Evolutionary conservation across 2,888 invertebrate genomes (phyloP).

Genomic region (Synergus umbraculus): DNA sequence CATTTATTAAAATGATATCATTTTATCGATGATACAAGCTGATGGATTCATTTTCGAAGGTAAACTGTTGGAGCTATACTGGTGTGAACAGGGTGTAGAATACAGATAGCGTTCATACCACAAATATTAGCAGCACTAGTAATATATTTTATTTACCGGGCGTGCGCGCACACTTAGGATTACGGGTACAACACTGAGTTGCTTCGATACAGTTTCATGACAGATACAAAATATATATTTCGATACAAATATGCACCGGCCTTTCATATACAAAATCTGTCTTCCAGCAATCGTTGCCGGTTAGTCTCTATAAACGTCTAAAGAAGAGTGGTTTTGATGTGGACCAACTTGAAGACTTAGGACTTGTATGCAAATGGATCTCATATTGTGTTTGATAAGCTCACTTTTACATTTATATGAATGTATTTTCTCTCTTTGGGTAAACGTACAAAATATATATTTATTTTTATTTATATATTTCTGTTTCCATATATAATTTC

Average conservation of each 20-base stretch:
- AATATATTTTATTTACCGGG: conserved; percentile 51
- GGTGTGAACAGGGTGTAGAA: conserved; percentile 65
- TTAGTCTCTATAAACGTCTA: conserved; percentile 55
- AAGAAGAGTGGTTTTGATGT: conserved; percentile 16
- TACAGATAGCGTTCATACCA: conserved; percentile 65
- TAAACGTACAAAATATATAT: conserved; percentile 72
- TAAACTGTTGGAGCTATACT: conserved; percentile 60
- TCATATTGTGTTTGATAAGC: conserved; percentile 64
- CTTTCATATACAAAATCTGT: conserved; percentile 66
- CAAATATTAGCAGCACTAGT: conserved; percentile 55
- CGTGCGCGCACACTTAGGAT: conserved; percentile 34
- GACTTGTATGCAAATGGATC: conserved; percentile 52
- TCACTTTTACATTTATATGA: conserved; percentile 60
- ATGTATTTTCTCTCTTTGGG: conserved; percentile 70
- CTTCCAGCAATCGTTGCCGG: conserved; percentile 58
- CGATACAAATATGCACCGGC: conserved; percentile 61
- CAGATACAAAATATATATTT: conserved; percentile 63
- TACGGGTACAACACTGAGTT: conserved; percentile 45
- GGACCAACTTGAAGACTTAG: conserved; percentile 11
- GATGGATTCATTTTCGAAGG: conserved; percentile 52
- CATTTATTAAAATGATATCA: conserved; percentile 72
- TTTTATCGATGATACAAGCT: conserved; percentile 69
- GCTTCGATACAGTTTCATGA: conserved; percentile 48
- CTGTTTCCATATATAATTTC: conserved; percentile 57
- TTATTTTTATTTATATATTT: conserved; percentile 50